Conservation (phyloP, 2,888 invertebrate species). For the Pyrrhia umbra region DNA sequence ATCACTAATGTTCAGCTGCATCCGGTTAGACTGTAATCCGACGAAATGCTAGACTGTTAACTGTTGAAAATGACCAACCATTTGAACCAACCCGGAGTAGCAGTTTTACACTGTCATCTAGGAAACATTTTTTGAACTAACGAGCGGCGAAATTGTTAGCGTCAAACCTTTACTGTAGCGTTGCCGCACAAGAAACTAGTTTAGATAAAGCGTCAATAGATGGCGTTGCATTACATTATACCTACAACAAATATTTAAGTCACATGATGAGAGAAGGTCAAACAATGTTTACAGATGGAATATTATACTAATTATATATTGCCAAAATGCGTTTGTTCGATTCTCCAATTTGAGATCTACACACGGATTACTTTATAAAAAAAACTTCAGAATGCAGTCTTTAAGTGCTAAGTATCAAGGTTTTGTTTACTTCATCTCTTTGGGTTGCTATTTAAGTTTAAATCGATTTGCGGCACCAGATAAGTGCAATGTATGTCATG, state of each 20-base stretch:
- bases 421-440: constrained; percentile 4
- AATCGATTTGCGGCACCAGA: constrained; percentile 2
- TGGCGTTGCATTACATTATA: constrained; percentile 25
- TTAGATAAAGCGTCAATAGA: constrained; percentile 6
- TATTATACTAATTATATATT: neutral
- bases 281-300: neutral
- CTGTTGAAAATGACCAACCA: too few species aligned
- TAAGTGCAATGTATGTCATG: neutral
- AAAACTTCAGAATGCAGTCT: neutral
- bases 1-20: too few species aligned
- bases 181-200: neutral
- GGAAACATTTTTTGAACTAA: constrained; percentile 18
- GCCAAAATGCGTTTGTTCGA: neutral
- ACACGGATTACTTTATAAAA: neutral
- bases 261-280: constrained; percentile 52
- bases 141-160: neutral
- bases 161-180: neutral
- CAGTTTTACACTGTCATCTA: constrained; percentile 14
- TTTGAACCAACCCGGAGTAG: too few species aligned
- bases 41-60: too few species aligned
- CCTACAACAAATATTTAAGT: constrained; percentile 10
- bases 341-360: neutral
- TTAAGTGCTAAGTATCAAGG: neutral
- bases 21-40: too few species aligned
- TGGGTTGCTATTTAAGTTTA: constrained; percentile 1